These are phyloP conservation scores for Fukomys damarensis DNA, from an alignment of 2,113 vertebrate species.

Conservation along the genomic window DNA sequence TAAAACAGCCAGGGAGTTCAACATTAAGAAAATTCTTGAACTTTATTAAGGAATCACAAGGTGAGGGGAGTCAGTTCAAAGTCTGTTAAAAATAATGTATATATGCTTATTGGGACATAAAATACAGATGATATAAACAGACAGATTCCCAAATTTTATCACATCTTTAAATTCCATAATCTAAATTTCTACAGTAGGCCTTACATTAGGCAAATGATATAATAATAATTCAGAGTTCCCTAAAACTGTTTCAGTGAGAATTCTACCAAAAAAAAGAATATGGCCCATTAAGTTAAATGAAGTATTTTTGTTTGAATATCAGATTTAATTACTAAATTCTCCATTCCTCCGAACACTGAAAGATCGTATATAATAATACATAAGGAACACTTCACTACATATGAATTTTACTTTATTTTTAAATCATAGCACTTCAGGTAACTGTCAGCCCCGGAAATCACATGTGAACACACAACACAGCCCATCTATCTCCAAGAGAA, in stretches of 20 bases:
- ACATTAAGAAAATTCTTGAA: constrained; percentile 12
- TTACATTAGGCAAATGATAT: not conserved
- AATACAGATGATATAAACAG: not conserved
- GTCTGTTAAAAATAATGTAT: not conserved
- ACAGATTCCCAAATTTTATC: not conserved
- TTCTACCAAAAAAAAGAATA: not conserved
- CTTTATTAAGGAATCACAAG: constrained; percentile 2
- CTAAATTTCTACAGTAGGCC: not conserved
- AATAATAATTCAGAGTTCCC: not conserved
- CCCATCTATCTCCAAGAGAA: not conserved
- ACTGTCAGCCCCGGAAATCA: not conserved
- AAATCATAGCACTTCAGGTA: not conserved
- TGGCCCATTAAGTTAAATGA: not conserved
- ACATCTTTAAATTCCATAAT: constrained; percentile 13
- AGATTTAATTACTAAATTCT: constrained; percentile 20
- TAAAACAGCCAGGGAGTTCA: constrained; percentile 5
- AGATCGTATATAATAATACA: not conserved
- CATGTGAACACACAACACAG: not conserved
- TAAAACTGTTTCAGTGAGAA: not conserved
- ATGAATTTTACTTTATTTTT: not conserved
- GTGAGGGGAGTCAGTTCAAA: not conserved
- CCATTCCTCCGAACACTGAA: not conserved
- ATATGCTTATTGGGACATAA: not conserved
- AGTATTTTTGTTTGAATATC: not conserved
- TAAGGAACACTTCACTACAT: not conserved